phyloP scores from a whole-genome alignment of 2,113 vertebrate species.

The Pterocles orientalis region DNA sequence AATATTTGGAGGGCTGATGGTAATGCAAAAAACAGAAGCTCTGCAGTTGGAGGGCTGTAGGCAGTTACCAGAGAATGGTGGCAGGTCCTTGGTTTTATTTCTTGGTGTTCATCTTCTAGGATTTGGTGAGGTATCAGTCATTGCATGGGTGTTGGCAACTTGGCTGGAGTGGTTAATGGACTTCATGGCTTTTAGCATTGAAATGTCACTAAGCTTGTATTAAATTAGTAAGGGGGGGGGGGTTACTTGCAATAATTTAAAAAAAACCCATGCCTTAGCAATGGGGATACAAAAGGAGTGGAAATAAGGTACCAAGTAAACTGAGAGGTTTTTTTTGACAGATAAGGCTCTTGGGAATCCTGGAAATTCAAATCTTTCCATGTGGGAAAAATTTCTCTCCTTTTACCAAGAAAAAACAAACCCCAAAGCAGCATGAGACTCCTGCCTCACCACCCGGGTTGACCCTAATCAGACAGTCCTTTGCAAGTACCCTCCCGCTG shows the following conservation, averaged over 20 bases:
- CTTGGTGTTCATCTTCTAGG: not conserved
- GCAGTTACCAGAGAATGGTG: too few relatives aligned
- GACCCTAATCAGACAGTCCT: not conserved
- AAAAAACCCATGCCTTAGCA: not conserved
- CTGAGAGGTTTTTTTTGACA: not conserved
- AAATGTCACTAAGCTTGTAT: not conserved
- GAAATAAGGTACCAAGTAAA: not conserved
- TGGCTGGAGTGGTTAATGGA: not conserved
- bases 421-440: not conserved
- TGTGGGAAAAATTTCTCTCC: not conserved
- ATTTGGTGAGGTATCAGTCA: not conserved
- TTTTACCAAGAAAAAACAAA: not conserved
- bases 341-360: not conserved
- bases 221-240: fast-evolving
- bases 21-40: not conserved
- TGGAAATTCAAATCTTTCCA: not conserved
- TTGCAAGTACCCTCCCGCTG: not conserved
- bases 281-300: not conserved
- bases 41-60: not conserved
- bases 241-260: not conserved
- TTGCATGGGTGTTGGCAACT: not conserved
- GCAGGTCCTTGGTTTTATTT: not conserved
- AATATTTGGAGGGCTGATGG: not conserved
- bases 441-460: fast-evolving
- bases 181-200: not conserved